Conservation (phyloP, 2,797 vertebrate species). For the Oryzias dopingdopingensis region DNA sequence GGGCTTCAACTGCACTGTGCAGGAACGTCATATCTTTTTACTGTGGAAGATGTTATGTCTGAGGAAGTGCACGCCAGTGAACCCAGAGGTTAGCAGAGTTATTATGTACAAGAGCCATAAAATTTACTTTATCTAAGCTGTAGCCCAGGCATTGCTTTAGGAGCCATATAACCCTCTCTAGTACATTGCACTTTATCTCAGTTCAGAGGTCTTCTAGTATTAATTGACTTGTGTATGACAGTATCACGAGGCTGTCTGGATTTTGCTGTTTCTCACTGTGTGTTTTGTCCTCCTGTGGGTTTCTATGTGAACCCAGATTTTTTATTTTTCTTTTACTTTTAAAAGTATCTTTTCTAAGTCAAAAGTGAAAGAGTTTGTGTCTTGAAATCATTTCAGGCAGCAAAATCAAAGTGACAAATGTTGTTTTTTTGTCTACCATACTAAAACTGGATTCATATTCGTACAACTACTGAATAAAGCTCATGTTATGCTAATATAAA, state of each 20-base stretch:
- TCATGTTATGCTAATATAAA: no score
- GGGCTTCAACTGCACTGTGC: neutral
- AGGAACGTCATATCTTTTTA: conserved; percentile 6
- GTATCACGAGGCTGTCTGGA: conserved; percentile 21
- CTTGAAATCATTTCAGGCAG: no score
- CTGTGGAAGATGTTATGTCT: conserved; percentile 16
- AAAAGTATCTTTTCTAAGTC: no score
- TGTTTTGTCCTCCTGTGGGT: neutral
- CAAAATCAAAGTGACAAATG: no score
- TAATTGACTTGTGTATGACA: conserved; percentile 60
- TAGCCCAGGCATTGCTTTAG: conserved; percentile 80
- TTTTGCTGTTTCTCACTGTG: conserved; percentile 7
- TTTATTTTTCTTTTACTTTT: neutral
- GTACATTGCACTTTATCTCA: conserved; percentile 82
- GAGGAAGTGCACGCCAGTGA: conserved; percentile 73
- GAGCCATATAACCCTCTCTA: conserved; percentile 86
- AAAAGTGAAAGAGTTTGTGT: neutral
- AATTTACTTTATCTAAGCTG: conserved; percentile 89
- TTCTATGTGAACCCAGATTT: neutral
- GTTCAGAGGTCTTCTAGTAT: conserved; percentile 75
- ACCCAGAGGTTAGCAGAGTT: conserved; percentile 83
- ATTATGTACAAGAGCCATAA: conserved; percentile 78
- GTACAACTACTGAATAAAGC: no score
- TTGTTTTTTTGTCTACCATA: no score
- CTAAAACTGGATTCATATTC: no score